Evolutionary conservation across 2,888 invertebrate genomes (phyloP).

Genomic region (Nomada ferruginata): DNA sequence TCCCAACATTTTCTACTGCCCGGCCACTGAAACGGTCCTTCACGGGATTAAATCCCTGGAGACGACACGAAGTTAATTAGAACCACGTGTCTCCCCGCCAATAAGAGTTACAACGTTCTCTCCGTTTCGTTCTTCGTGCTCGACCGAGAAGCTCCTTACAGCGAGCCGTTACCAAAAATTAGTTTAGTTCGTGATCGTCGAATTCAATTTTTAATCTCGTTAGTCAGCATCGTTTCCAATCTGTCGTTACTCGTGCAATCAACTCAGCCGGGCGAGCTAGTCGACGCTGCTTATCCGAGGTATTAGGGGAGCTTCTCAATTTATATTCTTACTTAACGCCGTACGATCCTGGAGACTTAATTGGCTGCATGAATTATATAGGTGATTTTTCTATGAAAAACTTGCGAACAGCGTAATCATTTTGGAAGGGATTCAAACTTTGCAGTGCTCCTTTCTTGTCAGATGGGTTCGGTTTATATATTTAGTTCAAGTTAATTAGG

Average conservation of each 20-base stretch:
- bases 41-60: conserved; percentile 69
- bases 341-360: background rate
- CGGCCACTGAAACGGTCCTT: conserved; percentile 61
- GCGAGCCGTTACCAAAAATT: conserved; percentile 39
- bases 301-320: background rate
- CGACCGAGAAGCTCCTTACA: background rate
- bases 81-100: conserved; percentile 66
- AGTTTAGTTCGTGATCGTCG: conserved; percentile 16
- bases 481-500: too few relatives aligned
- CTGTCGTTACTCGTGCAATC: background rate
- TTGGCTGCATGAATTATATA: background rate
- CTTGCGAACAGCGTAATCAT: too few relatives aligned
- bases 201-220: conserved; percentile 32
- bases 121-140: conserved; percentile 17
- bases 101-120: conserved; percentile 61
- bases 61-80: conserved; percentile 70
- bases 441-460: too few relatives aligned
- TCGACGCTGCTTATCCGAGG: background rate
- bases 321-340: background rate
- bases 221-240: conserved; percentile 7
- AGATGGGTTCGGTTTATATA: too few relatives aligned
- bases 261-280: background rate
- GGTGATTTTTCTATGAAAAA: too few relatives aligned
- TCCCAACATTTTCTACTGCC: conserved; percentile 57
- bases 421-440: too few relatives aligned